Base-by-base conservation (phyloP, 1,140 invertebrate species). In the Brachionus paranguensis region DNA sequence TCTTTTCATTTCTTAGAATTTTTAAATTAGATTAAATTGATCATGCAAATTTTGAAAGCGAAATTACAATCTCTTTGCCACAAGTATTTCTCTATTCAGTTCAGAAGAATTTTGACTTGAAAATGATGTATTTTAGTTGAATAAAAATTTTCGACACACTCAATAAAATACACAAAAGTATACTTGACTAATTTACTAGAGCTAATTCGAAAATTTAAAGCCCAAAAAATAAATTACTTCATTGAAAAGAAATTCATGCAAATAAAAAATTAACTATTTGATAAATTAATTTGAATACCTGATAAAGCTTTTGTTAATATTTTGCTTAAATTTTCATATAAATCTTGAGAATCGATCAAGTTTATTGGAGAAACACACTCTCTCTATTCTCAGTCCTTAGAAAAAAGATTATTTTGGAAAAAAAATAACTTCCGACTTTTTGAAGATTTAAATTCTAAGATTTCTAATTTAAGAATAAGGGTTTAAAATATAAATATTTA, bases 1-100 rank as follows among this genome's bases (percentile, higher is more conserved):
- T 68, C 27, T 68, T 68, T 33, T 68, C 29, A 24, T 33, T n/a
- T 68, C 33, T 33, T n/a, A 68, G 27, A 68, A 68, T 20, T 24
- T 24, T 20, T 24, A 27, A 60, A 60, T 60, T 68, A 68, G 33
- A 68, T 68, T 68, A 68, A 68, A 68, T 68, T 68, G 65, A 68
- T 68, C 65, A 68, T 68, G 65, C 65, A 33, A 68, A 68, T 60
- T 60, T 60, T 60, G 17, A 60, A 60, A 60, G n/a, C n/a, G 20
- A 60, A 17, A 53, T 53, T 53, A 17, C 3, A 53, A 60, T 47
- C 45, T 11, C 45, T n/a, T 47, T 14, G 11, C 14, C 11, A 47
- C 45, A 47, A 11, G 33, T 37, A 37, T 47, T 47, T 47, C 45
- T 47, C 45, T 47, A 3, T 47, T 47, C 12, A 12, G 12, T 47